Conservation (phyloP, 23 tunicate genomes). For the Ciona savignyi region DNA sequence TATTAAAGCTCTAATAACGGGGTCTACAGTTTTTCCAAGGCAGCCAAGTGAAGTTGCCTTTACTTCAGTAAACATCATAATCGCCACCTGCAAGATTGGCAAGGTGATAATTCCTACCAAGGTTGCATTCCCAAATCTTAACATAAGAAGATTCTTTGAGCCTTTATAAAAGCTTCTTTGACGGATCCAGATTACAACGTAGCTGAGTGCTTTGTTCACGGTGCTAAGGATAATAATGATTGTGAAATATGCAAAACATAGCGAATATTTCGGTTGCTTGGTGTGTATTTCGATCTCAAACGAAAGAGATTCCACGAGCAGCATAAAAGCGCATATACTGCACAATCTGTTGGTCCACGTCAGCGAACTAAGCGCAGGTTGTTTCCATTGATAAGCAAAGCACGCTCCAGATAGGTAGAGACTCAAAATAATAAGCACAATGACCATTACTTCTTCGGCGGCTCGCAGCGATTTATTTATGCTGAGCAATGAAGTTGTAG, state of each 20-base stretch:
- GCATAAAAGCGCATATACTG: not conserved
- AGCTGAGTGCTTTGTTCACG: slow-evolving; percentile 3
- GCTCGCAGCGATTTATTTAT: too few relatives aligned
- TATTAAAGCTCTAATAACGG: not conserved
- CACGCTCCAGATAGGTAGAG: not conserved
- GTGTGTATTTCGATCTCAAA: not conserved
- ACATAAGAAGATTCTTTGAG: not conserved
- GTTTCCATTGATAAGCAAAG: slow-evolving; percentile 1
- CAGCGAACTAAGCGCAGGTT: not conserved
- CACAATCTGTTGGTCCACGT: slow-evolving; percentile 15
- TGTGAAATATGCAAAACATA: not conserved
- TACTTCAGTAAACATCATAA: not conserved
- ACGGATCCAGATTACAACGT: slow-evolving; percentile 13
- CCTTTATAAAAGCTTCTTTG: not conserved
- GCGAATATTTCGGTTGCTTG: not conserved
- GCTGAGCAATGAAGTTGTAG: too few relatives aligned
- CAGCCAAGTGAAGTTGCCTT: slow-evolving; percentile 6
- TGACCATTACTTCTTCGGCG: not conserved
- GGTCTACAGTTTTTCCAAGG: not conserved
- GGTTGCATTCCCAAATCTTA: not conserved
- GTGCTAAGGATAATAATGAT: not conserved
- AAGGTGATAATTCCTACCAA: slow-evolving; percentile 4
- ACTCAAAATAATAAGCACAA: not conserved
- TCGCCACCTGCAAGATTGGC: not conserved
- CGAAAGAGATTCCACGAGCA: not conserved